Evolutionary conservation across 2,888 invertebrate genomes (phyloP).

Genomic region (Enchytraeus crypticus): DNA sequence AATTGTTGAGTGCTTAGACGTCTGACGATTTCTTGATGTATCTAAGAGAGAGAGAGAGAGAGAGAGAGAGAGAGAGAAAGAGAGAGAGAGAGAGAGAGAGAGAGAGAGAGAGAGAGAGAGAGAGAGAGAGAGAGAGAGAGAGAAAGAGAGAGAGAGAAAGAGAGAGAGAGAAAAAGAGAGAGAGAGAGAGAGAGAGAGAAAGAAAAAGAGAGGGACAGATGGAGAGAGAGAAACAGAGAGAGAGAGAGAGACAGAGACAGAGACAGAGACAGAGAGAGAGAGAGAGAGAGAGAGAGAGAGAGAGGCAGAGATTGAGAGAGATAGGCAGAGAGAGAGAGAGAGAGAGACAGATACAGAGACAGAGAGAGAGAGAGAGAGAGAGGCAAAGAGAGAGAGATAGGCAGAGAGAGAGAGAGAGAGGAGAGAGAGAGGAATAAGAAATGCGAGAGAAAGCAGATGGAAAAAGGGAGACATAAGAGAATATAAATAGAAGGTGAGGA

Average conservation of each 20-base stretch:
- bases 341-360: too few relatives aligned
- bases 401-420: neutral
- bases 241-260: too few relatives aligned
- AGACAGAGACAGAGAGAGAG: neutral
- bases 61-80: neutral
- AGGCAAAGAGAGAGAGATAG: too few relatives aligned
- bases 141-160: neutral
- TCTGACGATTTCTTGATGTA: neutral
- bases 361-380: neutral
- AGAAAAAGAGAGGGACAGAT: too few relatives aligned
- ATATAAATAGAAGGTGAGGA: neutral
- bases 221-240: too few relatives aligned
- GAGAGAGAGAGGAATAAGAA: neutral
- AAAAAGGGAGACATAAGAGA: neutral
- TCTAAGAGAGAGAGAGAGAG: neutral
- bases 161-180: neutral
- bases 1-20: neutral
- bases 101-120: too few relatives aligned
- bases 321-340: too few relatives aligned
- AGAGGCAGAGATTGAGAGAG: too few relatives aligned
- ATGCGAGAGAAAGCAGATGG: neutral
- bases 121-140: too few relatives aligned
- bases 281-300: neutral
- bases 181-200: too few relatives aligned
- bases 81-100: neutral